Evolutionary conservation across 2,888 invertebrate genomes (phyloP).

Genomic region (Eilema caniola): DNA sequence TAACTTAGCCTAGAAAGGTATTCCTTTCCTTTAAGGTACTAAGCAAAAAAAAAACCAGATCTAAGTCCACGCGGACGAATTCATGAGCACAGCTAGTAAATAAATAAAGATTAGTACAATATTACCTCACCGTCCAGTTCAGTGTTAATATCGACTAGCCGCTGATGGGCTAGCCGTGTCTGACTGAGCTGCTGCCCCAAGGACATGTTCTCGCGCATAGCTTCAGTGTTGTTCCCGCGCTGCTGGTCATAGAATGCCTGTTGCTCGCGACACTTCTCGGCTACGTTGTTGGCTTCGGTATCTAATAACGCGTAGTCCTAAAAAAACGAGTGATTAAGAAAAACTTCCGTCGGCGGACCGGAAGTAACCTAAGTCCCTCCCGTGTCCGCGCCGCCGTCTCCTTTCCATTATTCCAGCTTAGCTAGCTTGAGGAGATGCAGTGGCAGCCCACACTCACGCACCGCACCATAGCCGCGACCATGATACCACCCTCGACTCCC

Average conservation of each 20-base stretch:
- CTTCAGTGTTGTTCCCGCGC: constrained; percentile 85
- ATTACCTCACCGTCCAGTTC: constrained; percentile 11
- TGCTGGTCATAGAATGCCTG: constrained; percentile 88
- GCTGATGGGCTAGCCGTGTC: constrained; percentile 54
- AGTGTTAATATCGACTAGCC: constrained; percentile 10
- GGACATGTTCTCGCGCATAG: constrained; percentile 70
- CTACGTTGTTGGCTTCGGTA: constrained; percentile 75
- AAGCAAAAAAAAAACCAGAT: neutral
- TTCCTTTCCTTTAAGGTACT: too few relatives aligned
- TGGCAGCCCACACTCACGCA: too few relatives aligned
- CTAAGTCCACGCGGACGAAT: too few relatives aligned
- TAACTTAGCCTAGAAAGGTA: too few relatives aligned
- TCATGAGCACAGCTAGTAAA: too few relatives aligned
- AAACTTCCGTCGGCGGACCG: too few relatives aligned
- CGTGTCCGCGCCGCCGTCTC: too few relatives aligned
- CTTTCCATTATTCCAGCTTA: too few relatives aligned
- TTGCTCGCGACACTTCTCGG: constrained; percentile 86
- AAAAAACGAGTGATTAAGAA: constrained; percentile 6
- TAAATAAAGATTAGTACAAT: neutral
- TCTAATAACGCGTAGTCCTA: constrained; percentile 85
- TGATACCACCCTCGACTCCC: too few relatives aligned
- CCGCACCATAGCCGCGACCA: too few relatives aligned
- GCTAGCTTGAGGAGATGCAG: too few relatives aligned
- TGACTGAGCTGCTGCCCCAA: constrained; percentile 70
- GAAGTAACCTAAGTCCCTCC: too few relatives aligned